phyloP scores from a whole-genome alignment of 2,888 invertebrate genomes.

The Nymphalis urticae region DNA sequence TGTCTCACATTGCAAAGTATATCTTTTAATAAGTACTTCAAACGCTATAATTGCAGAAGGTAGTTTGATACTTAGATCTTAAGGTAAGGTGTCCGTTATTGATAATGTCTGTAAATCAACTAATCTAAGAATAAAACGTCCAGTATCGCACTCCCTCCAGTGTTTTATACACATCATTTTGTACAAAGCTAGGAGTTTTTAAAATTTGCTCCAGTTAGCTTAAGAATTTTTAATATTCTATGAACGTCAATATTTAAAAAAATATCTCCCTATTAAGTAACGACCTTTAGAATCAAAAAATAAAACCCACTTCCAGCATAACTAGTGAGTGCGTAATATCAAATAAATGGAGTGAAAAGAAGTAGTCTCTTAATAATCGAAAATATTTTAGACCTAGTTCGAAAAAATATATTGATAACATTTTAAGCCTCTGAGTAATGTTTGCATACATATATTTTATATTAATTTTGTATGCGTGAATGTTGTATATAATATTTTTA shows the following conservation, averaged over 20 bases:
- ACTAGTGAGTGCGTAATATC: too few species aligned
- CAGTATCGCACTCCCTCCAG: constrained; percentile 82
- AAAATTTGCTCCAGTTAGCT: constrained; percentile 61
- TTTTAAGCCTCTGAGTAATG: too few species aligned
- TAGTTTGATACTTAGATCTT: constrained; percentile 48
- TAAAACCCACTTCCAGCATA: not conserved
- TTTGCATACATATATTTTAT: too few species aligned
- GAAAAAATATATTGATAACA: too few species aligned
- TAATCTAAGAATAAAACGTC: constrained; percentile 59
- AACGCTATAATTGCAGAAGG: constrained; percentile 3
- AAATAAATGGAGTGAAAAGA: too few species aligned
- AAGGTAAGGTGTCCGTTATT: constrained; percentile 39
- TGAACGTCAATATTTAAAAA: not conserved
- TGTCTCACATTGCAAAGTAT: too few species aligned
- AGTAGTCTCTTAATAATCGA: too few species aligned
- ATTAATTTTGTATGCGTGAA: too few species aligned
- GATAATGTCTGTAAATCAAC: constrained; percentile 20
- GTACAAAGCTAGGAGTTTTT: constrained; percentile 70
- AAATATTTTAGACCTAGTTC: too few species aligned
- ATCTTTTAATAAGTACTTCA: too few species aligned
- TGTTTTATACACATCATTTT: constrained; percentile 76
- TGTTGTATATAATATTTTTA: too few species aligned
- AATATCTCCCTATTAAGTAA: not conserved
- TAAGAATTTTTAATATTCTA: constrained; percentile 39
- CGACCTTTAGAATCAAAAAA: not conserved